phyloP scores from a whole-genome alignment of 1,140 invertebrate genomes.

The Sycobia sp. region DNA sequence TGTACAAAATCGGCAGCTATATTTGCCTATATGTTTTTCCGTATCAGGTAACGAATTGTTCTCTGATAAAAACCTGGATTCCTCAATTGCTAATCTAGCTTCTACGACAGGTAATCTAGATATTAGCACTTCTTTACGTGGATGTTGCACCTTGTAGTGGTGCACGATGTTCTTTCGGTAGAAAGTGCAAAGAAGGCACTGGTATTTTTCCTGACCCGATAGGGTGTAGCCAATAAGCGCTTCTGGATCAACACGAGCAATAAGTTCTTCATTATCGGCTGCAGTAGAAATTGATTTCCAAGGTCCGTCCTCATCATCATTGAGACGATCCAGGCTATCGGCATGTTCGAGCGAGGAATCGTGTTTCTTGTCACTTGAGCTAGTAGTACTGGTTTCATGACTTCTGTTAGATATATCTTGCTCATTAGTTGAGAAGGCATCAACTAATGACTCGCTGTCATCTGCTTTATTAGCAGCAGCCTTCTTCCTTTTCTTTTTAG shows the following conservation, averaged over 20 bases:
- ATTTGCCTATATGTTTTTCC: conserved; percentile 50
- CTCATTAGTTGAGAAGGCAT: background rate
- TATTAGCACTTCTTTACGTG: conserved; percentile 68
- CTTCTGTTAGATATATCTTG: background rate
- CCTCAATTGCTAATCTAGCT: conserved; percentile 59
- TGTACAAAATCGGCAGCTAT: conserved; percentile 61
- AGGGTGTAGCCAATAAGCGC: conserved; percentile 46
- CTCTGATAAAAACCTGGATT: conserved; percentile 43
- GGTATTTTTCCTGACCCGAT: conserved; percentile 50
- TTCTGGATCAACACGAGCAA: conserved; percentile 21
- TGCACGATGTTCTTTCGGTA: conserved; percentile 67
- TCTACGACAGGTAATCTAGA: conserved; percentile 63
- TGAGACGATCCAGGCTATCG: conserved; percentile 4
- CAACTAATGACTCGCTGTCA: conserved; percentile 1
- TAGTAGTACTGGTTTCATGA: background rate
- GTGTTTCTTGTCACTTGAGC: background rate
- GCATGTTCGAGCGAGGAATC: background rate
- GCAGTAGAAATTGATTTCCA: background rate
- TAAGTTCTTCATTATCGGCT: conserved; percentile 29
- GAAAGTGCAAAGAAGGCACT: conserved; percentile 67
- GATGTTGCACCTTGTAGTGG: conserved; percentile 70
- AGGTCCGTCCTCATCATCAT: background rate
- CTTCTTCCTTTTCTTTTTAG: conserved; percentile 49
- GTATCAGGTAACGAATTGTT: conserved; percentile 14
- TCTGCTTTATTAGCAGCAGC: conserved; percentile 17